Base-by-base conservation (phyloP, 2,888 invertebrate genomes). In the Timandra comae region DNA sequence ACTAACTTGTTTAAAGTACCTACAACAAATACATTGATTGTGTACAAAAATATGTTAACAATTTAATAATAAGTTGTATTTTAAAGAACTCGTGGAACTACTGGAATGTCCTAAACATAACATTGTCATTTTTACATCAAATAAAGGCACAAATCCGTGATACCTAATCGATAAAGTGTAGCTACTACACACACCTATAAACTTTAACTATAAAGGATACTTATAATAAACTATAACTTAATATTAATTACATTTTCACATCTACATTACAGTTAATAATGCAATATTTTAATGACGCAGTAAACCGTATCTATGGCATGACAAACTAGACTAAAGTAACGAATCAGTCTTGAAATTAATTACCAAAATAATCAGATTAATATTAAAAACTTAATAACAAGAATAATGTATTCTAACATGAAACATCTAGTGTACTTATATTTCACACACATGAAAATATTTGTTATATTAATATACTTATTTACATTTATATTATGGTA, bases 291-390 rank as follows among this genome's bases (percentile, higher is more conserved):
- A 62, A 27, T 36, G 61, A 68, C 58, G 59, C 53, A 16, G 4
- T 16, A 16, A 16, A 16, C 64, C 56, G 71, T 76, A 79, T 82
- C 82, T 82, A 85, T 85, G 85, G 85, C 85, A 84, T 81, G 72
- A 78, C 77, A 75, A 84, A 85, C 82, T 85, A 85, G 84, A 85
- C 82, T 84, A 84, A 67, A 81, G 71, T 82, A 85, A 84, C 80
- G 78, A 82, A 85, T 86, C 86, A 86, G 86, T 86, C 86, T 86
- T 86, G 70, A 65, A 78, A 73, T 70, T 47, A 73, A 79, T 73
- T 79, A 81, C 59, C 63, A 76, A 80, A 16, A 76, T 70, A 75
- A 79, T 71, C 75, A 70, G 66, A 68, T 59, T 56, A 60, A 59
- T 56, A 56, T 63, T 68, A 72, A 16, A 16, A 16, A 42, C 40